Evolutionary conservation across 2,113 vertebrate species (phyloP).

Genomic region (Paratilapia polleni): DNA sequence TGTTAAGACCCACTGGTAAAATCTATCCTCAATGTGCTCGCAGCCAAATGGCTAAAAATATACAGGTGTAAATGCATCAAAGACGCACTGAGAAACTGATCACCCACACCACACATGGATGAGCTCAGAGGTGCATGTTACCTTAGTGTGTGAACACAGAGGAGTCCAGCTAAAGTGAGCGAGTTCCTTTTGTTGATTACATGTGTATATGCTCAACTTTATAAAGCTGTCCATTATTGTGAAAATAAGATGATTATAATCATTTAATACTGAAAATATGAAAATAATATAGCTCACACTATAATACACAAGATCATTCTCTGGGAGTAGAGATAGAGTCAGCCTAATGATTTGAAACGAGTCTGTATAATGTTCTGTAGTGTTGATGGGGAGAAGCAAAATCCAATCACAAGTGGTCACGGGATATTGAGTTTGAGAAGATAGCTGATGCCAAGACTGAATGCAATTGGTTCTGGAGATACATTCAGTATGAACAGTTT

Average conservation of each 20-base stretch:
- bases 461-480: neutral
- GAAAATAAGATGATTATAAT: neutral
- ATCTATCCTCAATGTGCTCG: neutral
- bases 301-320: neutral
- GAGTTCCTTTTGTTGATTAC: neutral
- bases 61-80: neutral
- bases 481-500: neutral
- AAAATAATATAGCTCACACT: neutral
- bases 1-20: neutral
- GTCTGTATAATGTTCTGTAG: neutral
- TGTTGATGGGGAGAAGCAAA: neutral
- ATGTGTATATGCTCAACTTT: too few relatives aligned
- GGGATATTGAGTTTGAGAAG: neutral
- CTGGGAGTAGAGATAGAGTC: neutral
- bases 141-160: neutral
- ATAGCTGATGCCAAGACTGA: neutral
- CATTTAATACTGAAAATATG: neutral
- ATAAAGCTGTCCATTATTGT: neutral
- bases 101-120: neutral
- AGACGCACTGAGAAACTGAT: neutral
- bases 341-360: neutral
- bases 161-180: neutral
- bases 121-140: neutral
- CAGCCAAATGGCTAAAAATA: neutral
- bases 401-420: slow-evolving; percentile 27